A percentile compares a stretch with the other conserved stretches of the same genome.
Evolutionary conservation across 2,888 invertebrate species (phyloP).

Genomic region (Plebejus anna): DNA sequence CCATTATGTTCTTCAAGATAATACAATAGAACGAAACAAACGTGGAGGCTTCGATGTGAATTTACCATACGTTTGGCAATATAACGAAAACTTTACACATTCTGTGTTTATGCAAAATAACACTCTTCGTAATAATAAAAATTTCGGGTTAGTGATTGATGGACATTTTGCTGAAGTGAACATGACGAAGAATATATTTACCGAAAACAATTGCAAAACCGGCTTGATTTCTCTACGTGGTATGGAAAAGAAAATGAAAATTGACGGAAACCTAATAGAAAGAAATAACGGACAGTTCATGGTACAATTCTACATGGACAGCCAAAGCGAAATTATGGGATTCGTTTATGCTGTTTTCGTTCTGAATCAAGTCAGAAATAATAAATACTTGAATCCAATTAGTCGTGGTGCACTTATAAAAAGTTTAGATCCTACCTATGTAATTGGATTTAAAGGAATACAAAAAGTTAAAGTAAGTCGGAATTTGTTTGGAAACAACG

Average conservation of each 20-base stretch:
- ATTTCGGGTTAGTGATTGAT: constrained; percentile 91
- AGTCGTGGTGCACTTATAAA: constrained; percentile 58
- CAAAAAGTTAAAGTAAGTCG: constrained; percentile 95
- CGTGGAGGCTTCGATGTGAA: constrained; percentile 93
- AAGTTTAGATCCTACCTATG: constrained; percentile 85
- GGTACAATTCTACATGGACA: constrained; percentile 92
- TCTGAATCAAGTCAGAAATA: constrained; percentile 87
- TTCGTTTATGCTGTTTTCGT: constrained; percentile 89
- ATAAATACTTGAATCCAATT: constrained; percentile 72
- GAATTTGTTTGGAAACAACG: constrained; percentile 92
- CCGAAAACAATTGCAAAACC: constrained; percentile 89
- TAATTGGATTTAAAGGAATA: constrained; percentile 94
- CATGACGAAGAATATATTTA: constrained; percentile 90
- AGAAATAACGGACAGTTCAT: constrained; percentile 90
- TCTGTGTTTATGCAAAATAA: constrained; percentile 92
- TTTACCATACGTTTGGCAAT: constrained; percentile 97
- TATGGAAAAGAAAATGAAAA: constrained; percentile 97
- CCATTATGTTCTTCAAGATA: constrained; percentile 94
- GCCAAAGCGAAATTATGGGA: constrained; percentile 95
- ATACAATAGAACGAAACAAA: constrained; percentile 90
- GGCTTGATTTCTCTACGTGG: constrained; percentile 91
- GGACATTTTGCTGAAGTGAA: constrained; percentile 96
- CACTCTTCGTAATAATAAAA: constrained; percentile 91
- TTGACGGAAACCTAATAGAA: constrained; percentile 89
- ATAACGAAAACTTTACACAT: constrained; percentile 96